Conservation (phyloP, 2,797 vertebrate genomes). For the Hapalemur alaotrensis region DNA sequence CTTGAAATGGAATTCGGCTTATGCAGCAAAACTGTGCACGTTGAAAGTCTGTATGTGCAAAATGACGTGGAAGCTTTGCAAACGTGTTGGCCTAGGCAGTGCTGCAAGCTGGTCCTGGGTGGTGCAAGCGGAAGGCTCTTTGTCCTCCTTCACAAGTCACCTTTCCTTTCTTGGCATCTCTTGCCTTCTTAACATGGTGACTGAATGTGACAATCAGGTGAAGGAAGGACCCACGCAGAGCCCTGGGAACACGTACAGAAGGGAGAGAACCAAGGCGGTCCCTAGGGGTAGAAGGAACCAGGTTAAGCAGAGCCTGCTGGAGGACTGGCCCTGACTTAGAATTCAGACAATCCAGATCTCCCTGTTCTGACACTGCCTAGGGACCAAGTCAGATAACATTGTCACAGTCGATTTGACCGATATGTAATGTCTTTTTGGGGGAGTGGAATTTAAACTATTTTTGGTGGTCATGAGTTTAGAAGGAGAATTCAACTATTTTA, state of each 20-base stretch:
- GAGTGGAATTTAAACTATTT: neutral
- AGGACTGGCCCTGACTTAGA: neutral
- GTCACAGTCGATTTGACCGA: neutral
- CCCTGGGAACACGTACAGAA: neutral
- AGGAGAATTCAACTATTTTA: neutral
- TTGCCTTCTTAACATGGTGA: neutral
- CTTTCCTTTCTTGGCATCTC: neutral
- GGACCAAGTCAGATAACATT: neutral
- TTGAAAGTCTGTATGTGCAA: accelerated
- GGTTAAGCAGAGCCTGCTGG: accelerated
- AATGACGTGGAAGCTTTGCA: accelerated
- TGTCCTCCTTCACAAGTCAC: accelerated
- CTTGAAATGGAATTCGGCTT: accelerated
- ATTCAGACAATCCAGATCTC: neutral
- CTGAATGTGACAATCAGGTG: neutral
- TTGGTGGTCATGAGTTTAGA: neutral
- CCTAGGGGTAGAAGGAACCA: too few species aligned
- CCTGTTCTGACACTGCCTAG: too few species aligned
- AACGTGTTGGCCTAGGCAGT: accelerated
- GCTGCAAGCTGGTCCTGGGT: too few species aligned
- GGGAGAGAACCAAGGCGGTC: neutral
- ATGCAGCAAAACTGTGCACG: accelerated
- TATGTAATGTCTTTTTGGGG: neutral
- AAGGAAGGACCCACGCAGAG: accelerated
- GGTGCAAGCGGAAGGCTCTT: neutral